Evolutionary conservation across 2,113 vertebrate species (phyloP), one percentile per base, ranked within the genome.

Genomic region (Xenopus laevis): DNA sequence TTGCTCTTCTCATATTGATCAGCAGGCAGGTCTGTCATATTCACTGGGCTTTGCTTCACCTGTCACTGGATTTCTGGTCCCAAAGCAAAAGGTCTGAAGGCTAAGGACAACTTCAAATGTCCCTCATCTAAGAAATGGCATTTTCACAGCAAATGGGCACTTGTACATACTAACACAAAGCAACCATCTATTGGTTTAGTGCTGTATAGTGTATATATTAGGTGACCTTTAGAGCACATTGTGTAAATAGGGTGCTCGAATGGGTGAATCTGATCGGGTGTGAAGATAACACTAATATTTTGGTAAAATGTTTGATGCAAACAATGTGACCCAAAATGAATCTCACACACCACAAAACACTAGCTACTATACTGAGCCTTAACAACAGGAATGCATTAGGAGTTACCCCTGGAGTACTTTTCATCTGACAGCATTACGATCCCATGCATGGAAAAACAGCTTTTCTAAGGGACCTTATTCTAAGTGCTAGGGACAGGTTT

Each of bases 291-390:
- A 27, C 44, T 21, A 63, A 10, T 55, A 72, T 21, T 46, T 33
- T 66, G 63, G 20, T 15, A 58, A 46, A 40, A 23, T 69, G 66
- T 70, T 70, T 77, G 66, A 77, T 64, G 60, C 66, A 77, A 77
- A 68, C 59, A 68, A 77, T 70, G 13, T 66, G 45, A 73, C 52
- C 59, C 47, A 27, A 60, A 70, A 77, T 8, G 30, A 57, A 23
- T 17, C 46, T 69, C 52, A 53, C 13, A 40, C 13, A 40, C n/a
- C 58, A 68, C n/a, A 20, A 15, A 46, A 53, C 57, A 44, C 3
- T 13, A 40, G 60, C 30, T 18, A 63, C 30, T 20, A 62, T 20
- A 59, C 40, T 50, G 16, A 76, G 18, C 18, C 57, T 10, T 63
- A 46, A n/a, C 15, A 46, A 45, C n/a, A 65, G 16, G 40, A 33